Evolutionary conservation across 1,140 invertebrate genomes (phyloP), one percentile per base, ranked within the genome.

Genomic region (Aphelenchoides fujianensis): DNA sequence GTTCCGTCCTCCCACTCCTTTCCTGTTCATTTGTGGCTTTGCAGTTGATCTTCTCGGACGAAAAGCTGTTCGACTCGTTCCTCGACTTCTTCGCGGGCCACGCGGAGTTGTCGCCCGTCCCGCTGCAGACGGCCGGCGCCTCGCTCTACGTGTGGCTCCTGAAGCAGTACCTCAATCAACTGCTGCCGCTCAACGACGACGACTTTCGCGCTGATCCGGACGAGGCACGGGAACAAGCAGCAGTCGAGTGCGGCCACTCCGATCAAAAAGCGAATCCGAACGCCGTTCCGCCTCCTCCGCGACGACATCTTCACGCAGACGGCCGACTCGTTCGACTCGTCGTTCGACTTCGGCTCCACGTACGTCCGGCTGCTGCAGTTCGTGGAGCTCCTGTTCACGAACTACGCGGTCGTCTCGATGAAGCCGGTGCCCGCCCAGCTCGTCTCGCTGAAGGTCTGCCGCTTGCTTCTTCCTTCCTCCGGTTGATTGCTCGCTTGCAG

Each of bases 81-180:
- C 16, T 66, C 0, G 63, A 66, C 12, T 19, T 27, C n/a, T 66
- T 66, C 63, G 53, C 32, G 23, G 16, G 34, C 23, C 63, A 66
- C 31, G 63, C 63, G 23, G 28, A 66, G 32, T n/a, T 36, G 32
- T 41, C 36, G 23, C 16, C 12, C 32, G 63, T 30, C 2, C 9
- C 31, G 12, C 16, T 37, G 28, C 0, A 16, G 12, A 9, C n/a
- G 12, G 63, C 63, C 16, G 12, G 12, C 16, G 23, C 31, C 16
- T 66, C 63, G 1, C 34, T 66, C 1, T 66, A 66, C 63, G 31
- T 32, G 28, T 66, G 63, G 63, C 63, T 66, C 53, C 32, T 66
- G 1, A 66, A 66, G 12, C 16, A 30, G 16, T 66, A 66, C 53
- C 32, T 66, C 12, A 27, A 66, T 12, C 16, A 35, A 12, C n/a